Base-by-base conservation (phyloP, 2,888 invertebrate genomes). In the Oxytorus armatus region DNA sequence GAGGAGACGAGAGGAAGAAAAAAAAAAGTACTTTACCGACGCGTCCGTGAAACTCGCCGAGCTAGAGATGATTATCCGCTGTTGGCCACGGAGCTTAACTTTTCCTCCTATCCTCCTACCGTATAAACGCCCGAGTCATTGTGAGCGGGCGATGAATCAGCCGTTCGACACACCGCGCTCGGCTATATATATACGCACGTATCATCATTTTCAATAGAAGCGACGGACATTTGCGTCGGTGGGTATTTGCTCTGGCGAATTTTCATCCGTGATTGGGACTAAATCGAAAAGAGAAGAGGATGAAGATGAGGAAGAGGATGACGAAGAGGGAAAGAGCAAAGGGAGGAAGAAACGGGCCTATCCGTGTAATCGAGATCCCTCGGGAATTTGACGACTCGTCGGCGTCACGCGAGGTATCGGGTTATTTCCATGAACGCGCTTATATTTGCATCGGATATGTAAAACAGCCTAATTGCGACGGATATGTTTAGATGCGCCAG, bases 401-500 rank as follows among this genome's bases (percentile, higher is more conserved):
- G n/a, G n/a, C n/a, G n/a, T n/a, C 29, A 29, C 29, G 29, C 29
- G 2, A 2, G 29, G 29, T 29, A 29, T 29, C 23, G 51, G 5
- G 3, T 11, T 18, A 59, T 36, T 61, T 59, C 55, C 25, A 57
- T 69, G 33, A 44, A 83, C 80, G 55, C 59, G 18, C 33, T 75
- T 44, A 73, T 69, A 79, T 55, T 63, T 65, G 76, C 68, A 76
- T 73, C 75, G 47, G 70, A 81, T 82, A 84, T 82, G 82, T 83
- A 83, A 84, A 85, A 82, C 82, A 86, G 75, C 75, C 80, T 87
- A 88, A 88, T 88, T 86, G 85, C 59, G 83, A 57, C 82, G 88
- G 85, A 86, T 84, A 85, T 81, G 80, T 86, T 87, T 86, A 87
- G 85, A 84, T 84, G 79, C 85, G 85, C 82, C 70, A 81, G 59